Evolutionary conservation across 2,113 vertebrate genomes (phyloP).

Genomic region (Catharus fuscescens): DNA sequence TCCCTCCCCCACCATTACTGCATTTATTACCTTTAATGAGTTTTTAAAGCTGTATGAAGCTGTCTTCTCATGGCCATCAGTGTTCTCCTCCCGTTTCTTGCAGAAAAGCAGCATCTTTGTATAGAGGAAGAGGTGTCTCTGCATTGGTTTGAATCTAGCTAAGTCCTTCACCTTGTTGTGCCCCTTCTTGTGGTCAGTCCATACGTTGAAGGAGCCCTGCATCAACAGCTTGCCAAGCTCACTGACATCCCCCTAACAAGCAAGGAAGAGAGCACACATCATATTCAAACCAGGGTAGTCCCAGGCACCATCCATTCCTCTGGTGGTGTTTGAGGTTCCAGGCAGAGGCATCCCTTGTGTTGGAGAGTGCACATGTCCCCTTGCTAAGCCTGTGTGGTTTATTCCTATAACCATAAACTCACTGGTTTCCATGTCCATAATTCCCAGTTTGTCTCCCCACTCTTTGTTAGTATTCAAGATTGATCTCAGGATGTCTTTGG

Average conservation of each 20-base stretch:
- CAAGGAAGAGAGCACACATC: background rate
- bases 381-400: background rate
- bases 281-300: background rate
- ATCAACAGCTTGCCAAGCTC: conserved; percentile 91
- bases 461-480: background rate
- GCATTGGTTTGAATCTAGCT: conserved; percentile 95
- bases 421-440: background rate
- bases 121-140: conserved; percentile 93
- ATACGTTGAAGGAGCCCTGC: conserved; percentile 90
- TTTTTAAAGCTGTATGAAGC: conserved; percentile 95
- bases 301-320: background rate
- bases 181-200: conserved; percentile 92
- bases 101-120: conserved; percentile 91
- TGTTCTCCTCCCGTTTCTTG: conserved; percentile 89
- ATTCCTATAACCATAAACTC: background rate
- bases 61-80: conserved; percentile 85
- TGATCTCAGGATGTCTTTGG: background rate
- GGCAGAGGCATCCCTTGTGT: background rate
- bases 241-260: conserved; percentile 81
- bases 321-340: background rate
- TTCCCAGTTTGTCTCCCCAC: background rate
- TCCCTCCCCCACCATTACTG: background rate
- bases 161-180: conserved; percentile 96
- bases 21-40: conserved; percentile 85
- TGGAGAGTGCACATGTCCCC: background rate